A percentile compares a stretch with the other conserved stretches of the same genome.
These are phyloP conservation scores for Ptychochromis oligacanthus DNA, from an alignment of 2,113 vertebrate species.

Conservation along the genomic window DNA sequence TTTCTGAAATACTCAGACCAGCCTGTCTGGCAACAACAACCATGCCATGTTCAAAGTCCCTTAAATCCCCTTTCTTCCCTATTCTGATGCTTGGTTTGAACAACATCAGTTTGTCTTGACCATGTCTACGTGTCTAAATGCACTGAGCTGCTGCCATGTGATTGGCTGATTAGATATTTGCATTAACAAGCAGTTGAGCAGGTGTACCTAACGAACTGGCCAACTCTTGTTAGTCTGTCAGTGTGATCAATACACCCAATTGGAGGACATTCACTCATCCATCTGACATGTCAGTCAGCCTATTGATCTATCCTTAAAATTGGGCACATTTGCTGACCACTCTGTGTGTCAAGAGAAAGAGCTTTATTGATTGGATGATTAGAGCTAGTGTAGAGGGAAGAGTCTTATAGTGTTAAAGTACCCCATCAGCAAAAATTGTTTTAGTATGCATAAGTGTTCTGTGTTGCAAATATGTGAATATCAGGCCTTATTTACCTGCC, in stretches of 20 bases:
- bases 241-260: conserved; percentile 53
- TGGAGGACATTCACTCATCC: conserved; percentile 63
- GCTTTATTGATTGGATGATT: conserved; percentile 55
- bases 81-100: neutral
- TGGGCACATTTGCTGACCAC: conserved; percentile 39
- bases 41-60: neutral
- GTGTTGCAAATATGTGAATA: conserved; percentile 17
- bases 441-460: conserved; percentile 19
- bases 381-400: conserved; percentile 27
- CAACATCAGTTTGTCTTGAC: neutral
- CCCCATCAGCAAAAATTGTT: conserved; percentile 30
- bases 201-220: neutral
- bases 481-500: neutral
- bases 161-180: neutral
- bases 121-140: neutral
- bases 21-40: neutral
- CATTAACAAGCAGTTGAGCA: neutral
- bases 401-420: conserved; percentile 9
- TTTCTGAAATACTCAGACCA: too few species aligned
- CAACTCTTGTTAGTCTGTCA: conserved; percentile 1
- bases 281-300: conserved; percentile 54
- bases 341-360: conserved; percentile 50
- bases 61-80: neutral
- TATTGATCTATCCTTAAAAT: conserved; percentile 60
- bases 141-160: neutral